Base-by-base conservation (phyloP, 2,888 invertebrate genomes). In the Leptogaster cylindrica region DNA sequence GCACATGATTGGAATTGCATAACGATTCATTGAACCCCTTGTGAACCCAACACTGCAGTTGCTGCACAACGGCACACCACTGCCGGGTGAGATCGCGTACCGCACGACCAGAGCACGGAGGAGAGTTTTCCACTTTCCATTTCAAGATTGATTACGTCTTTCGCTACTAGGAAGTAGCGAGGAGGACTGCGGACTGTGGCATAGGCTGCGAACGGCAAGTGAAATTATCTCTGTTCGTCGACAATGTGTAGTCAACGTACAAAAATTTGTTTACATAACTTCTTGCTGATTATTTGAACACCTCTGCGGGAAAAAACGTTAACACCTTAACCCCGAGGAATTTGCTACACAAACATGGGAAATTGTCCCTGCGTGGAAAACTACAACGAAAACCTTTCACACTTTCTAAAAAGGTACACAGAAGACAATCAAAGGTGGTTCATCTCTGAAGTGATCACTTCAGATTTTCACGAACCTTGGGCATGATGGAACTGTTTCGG, bases 1-100 rank as follows among this genome's bases (percentile, higher is more conserved):
- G 48, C 46, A 48, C 27, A n/a, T 16, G 46, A 27, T 31, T 31
- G 46, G 18, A 48, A 23, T 55, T 55, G 36, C 36, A 33, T 55
- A 55, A 55, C 55, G 18, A 55, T 20, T 55, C 55, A 36, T 55
- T 55, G 55, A 55, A 55, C 55, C 55, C 55, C 36, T 55, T 55
- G 55, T 36, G 18, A 14, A 41, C 12, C 6, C 33, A n/a, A n/a
- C 23, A 10, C 23, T 31, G 55, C 16, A 6, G 4, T 36, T 12
- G 36, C 33, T 18, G 10, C 16, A 52, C 51, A 12, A n/a, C 16
- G 27, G 46, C 10, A 4, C 23, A 48, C 52, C 20, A 23, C 55
- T 36, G 36, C 36, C 55, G 52, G 52, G 52, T 55, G 33, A 55
- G 33, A 33, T 10, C 33, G 16, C 33, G 31, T 16, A 55, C 3